phyloP scores from a whole-genome alignment of 2,888 invertebrate genomes.

The Drosophila mulleri region DNA sequence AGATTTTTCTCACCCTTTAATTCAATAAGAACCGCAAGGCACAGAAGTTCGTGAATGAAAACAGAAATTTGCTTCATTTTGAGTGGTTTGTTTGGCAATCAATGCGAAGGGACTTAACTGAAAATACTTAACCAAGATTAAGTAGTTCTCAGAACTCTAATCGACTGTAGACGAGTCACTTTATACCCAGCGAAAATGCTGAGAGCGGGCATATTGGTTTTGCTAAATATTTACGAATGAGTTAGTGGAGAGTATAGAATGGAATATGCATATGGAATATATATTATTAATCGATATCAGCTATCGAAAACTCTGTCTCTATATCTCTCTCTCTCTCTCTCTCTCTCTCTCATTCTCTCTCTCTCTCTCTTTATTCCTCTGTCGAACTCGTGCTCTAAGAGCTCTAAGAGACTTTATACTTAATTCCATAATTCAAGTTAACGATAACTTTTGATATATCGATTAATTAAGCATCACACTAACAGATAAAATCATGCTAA shows the following conservation, averaged over 20 bases:
- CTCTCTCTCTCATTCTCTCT: too few species aligned
- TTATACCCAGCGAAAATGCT: not conserved
- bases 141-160: not conserved
- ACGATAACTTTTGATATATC: not conserved
- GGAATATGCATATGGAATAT: not conserved
- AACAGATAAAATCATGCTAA: too few species aligned
- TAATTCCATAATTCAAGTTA: too few species aligned
- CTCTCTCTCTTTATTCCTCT: too few species aligned
- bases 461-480: not conserved
- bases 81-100: not conserved
- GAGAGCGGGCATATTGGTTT: not conserved
- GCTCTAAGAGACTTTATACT: too few species aligned
- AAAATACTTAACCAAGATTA: not conserved
- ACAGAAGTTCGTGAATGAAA: not conserved
- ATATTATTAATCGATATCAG: not conserved
- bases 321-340: too few species aligned
- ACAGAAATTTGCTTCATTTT: not conserved
- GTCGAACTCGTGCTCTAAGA: too few species aligned
- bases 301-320: not conserved
- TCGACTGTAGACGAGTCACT: not conserved
- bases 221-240: not conserved
- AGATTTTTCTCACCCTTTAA: constrained; percentile 17
- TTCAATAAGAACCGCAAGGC: not conserved
- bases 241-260: not conserved
- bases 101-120: not conserved